Base-by-base conservation (phyloP, 2,888 invertebrate species). In the Oxystoma pomonae region DNA sequence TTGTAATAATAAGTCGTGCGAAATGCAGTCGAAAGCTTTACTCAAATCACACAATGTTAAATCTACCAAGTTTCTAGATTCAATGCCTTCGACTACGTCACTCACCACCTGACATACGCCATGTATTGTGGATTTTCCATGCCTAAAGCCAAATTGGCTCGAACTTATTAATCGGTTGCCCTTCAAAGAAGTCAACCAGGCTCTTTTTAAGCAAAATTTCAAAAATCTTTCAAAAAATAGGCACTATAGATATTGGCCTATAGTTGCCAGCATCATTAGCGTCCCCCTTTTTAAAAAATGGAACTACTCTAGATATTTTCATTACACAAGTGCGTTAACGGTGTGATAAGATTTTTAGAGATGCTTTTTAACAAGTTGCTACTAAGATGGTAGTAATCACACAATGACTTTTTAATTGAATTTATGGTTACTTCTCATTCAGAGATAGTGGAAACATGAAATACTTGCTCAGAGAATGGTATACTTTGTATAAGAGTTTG, bases 141-240 rank as follows among this genome's bases (percentile, higher is more conserved):
- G n/a, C 5, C 53, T 5, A 53, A 53, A 53, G 7, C 53, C 53
- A 53, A 53, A 53, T 53, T 53, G 53, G 19, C 53, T 53, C 3
- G 5, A 53, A 53, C n/a, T 3, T 9, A 53, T 19, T 17, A 16
- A 53, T 5, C n/a, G 3, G n/a, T 53, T 53, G n/a, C 53, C n/a
- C 53, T n/a, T 53, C 53, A 53, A 53, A 53, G 53, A 17, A 53
- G 3, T 53, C 53, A 16, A 53, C 53, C 5, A 53, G 53, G 5
- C n/a, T 53, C n/a, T 19, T 53, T 53, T 53, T 53, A 17, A 53
- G n/a, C n/a, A 53, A 53, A 53, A 53, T 53, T 53, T 53, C 53
- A 53, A 53, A 53, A 9, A 53, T n/a, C n/a, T 53, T 53, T 53
- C 53, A 5, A 53, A 53, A 53, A 9, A 53, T 9, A 16, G 53